Evolutionary conservation across 2,113 vertebrate genomes (phyloP).

Genomic region (Hyla sarda): DNA sequence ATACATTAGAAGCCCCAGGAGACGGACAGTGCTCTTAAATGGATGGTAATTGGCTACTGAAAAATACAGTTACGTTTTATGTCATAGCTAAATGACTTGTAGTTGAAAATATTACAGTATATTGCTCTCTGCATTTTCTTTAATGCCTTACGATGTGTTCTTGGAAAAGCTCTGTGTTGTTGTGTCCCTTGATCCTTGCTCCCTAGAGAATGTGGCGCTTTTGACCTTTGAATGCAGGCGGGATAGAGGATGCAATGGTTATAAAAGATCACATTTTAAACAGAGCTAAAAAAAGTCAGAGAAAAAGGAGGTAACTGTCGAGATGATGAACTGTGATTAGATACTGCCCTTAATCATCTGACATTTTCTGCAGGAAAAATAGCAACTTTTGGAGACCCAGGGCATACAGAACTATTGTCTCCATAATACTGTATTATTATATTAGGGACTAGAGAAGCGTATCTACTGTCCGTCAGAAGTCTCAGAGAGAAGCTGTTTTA

Average conservation of each 20-base stretch:
- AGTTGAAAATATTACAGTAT: conserved; percentile 57
- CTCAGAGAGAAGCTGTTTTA: background rate
- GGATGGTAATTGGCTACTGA: conserved; percentile 67
- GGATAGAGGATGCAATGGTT: conserved; percentile 50
- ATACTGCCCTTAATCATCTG: conserved; percentile 39
- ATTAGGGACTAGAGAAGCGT: background rate
- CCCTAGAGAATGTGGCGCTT: conserved; percentile 14
- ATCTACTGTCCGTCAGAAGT: background rate
- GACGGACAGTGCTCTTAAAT: conserved; percentile 65
- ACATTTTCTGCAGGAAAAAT: conserved; percentile 19
- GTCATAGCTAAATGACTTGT: conserved; percentile 62
- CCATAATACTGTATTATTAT: background rate
- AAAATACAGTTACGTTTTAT: conserved; percentile 65
- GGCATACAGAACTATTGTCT: background rate
- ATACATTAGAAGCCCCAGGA: conserved; percentile 67
- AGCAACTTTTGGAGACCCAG: background rate
- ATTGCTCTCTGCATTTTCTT: conserved; percentile 54
- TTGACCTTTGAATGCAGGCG: conserved; percentile 7
- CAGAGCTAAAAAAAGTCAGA: conserved; percentile 31
- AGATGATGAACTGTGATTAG: conserved; percentile 56
- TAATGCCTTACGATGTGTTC: conserved; percentile 60
- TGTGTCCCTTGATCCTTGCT: conserved; percentile 55
- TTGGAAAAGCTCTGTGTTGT: conserved; percentile 52
- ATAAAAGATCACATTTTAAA: conserved; percentile 45
- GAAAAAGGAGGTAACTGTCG: conserved; percentile 8